These are phyloP conservation scores for Pseudomyrmex concolor DNA, from an alignment of 1,140 invertebrate species.

Conservation along the genomic window DNA sequence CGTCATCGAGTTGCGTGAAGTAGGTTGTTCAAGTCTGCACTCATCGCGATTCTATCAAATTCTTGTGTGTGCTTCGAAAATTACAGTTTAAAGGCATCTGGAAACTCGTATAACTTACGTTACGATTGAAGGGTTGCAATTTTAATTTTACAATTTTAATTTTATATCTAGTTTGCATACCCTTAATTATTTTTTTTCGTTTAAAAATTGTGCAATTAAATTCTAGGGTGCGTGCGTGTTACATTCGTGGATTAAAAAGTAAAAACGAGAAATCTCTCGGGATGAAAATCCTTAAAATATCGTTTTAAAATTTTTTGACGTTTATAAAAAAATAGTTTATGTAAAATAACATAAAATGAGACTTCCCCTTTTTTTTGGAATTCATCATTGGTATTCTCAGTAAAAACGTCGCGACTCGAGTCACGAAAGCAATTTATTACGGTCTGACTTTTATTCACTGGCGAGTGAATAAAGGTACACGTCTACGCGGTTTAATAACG, in stretches of 20 bases:
- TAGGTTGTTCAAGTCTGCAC: background rate
- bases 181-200: too few species aligned
- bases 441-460: slow-evolving; percentile 59
- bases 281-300: too few species aligned
- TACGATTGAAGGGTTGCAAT: too few species aligned
- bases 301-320: too few species aligned
- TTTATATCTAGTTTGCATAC: too few species aligned
- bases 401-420: slow-evolving; percentile 5
- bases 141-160: too few species aligned
- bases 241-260: too few species aligned
- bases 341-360: background rate
- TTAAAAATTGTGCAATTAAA: too few species aligned
- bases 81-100: background rate
- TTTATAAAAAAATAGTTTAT: too few species aligned
- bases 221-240: too few species aligned
- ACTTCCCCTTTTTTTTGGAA: background rate
- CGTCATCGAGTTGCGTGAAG: background rate
- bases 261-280: too few species aligned
- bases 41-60: background rate
- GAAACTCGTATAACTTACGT: background rate
- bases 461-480: slow-evolving; percentile 66
- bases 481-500: slow-evolving; percentile 68
- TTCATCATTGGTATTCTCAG: background rate
- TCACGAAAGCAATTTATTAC: slow-evolving; percentile 63
- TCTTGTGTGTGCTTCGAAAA: background rate